Evolutionary conservation across 2,888 invertebrate genomes (phyloP).

Genomic region (Drosophila leonis): DNA sequence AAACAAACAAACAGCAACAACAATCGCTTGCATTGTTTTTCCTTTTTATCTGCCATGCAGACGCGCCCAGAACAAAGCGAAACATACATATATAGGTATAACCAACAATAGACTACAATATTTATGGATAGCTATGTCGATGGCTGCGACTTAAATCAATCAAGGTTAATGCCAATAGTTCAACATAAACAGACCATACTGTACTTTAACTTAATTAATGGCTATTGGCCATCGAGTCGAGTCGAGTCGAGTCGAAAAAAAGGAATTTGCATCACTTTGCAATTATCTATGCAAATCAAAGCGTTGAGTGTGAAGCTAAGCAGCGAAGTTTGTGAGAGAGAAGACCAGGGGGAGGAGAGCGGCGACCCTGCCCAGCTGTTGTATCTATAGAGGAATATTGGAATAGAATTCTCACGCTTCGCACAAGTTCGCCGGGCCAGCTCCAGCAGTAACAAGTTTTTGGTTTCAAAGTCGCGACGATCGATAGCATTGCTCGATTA

Average conservation of each 20-base stretch:
- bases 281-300: conserved; percentile 77
- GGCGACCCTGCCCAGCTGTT: background rate
- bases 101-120: conserved; percentile 21
- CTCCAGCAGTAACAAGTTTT: conserved; percentile 13
- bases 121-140: conserved; percentile 33
- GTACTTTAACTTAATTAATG: conserved; percentile 68
- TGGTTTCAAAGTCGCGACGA: conserved; percentile 29
- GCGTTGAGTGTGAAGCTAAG: conserved; percentile 24
- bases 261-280: conserved; percentile 70
- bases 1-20: too few relatives aligned
- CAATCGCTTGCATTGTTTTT: conserved; percentile 54
- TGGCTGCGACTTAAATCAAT: conserved; percentile 52
- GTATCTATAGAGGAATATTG: background rate
- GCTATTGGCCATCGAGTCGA: conserved; percentile 34
- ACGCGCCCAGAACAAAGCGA: conserved; percentile 55
- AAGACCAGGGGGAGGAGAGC: background rate
- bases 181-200: conserved; percentile 18
- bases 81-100: conserved; percentile 14
- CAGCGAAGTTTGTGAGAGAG: background rate
- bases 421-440: conserved; percentile 19
- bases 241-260: background rate
- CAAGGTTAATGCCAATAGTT: conserved; percentile 55
- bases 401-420: conserved; percentile 32
- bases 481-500: conserved; percentile 55
- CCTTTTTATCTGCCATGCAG: conserved; percentile 10